Evolutionary conservation across 2,888 invertebrate species (phyloP).

Genomic region (Limnephilus rhombicus): DNA sequence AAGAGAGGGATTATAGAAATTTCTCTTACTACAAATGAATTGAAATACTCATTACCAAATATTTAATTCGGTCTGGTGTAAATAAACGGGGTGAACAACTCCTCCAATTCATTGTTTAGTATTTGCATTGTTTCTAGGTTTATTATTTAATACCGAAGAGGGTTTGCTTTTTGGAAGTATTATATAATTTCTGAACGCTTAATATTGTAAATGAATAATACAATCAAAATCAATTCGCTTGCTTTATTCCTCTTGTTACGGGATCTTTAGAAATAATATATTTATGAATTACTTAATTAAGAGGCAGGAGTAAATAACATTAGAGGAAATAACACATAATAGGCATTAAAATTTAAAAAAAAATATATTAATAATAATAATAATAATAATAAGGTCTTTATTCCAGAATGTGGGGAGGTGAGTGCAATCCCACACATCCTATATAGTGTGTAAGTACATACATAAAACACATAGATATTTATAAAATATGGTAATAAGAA

Average conservation of each 20-base stretch:
- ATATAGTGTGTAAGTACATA: too few relatives aligned
- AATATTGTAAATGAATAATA: background rate
- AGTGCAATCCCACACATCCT: too few relatives aligned
- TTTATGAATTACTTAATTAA: background rate
- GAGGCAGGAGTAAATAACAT: background rate
- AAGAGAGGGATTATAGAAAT: constrained; percentile 16
- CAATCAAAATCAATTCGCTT: background rate
- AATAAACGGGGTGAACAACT: background rate
- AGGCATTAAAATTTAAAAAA: too few relatives aligned
- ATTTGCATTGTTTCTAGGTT: background rate
- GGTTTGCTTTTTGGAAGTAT: background rate
- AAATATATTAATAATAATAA: too few relatives aligned
- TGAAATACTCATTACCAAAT: background rate
- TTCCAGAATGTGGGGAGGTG: too few relatives aligned
- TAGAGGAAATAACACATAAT: background rate
- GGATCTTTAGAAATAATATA: background rate
- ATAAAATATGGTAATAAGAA: too few relatives aligned
- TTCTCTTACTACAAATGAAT: constrained; percentile 12
- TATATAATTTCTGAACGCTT: background rate
- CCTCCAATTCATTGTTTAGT: background rate
- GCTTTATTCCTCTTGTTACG: background rate
- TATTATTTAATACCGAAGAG: background rate
- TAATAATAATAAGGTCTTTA: too few relatives aligned
- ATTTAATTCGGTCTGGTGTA: background rate
- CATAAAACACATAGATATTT: too few relatives aligned